Evolutionary conservation across 2,113 vertebrate species (phyloP), one percentile per base, ranked within the genome.

Genomic region (Rhynchopsitta pachyrhyncha): DNA sequence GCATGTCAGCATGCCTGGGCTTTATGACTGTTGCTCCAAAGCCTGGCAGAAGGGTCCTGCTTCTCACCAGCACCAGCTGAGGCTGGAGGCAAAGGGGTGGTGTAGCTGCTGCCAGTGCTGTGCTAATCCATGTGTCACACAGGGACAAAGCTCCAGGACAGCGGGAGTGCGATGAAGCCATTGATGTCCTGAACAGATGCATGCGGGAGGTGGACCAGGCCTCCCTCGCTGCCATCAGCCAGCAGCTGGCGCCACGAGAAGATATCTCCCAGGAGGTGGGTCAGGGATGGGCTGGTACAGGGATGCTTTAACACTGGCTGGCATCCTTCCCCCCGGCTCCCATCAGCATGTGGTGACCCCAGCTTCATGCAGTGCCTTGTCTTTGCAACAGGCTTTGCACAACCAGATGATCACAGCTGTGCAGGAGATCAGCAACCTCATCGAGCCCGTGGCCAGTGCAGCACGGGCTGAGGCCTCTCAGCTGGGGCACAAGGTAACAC

Each of bases 141-240:
- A 99, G 99, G 97, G 99, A 99, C 83, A 99, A 99, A 92, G 99
- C 99, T 74, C 99, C 99, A 23, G 99, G 99, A 20, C 99, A 99
- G 97, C 98, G 98, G 92, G 99, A 99, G 74, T 99, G 99, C 37
- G 99, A 99, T 5, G 97, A 99, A 4, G 99, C 99, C 64, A 99
- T 99, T 4, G 98, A 99, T 33, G 98, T 98, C n/a, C 97, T 99
- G 88, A 99, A 99, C 78, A 98, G 97, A 96, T 99, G 99, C 81
- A 98, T 99, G 63, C 98, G 99, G 35, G 99, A 99, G 69, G 98
- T 99, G 31, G 99, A 99, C 97, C 99, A 99, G 97, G 99, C 99
- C 22, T 99, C 99, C 16, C 98, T 99, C 0, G 99, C 99, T 63
- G 99, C 99, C 20, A 99, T 99, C 91, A 99, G 99, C 97, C 99